Evolutionary conservation across 2,113 vertebrate species (phyloP), one percentile per base, ranked within the genome.

Genomic region (Athene cunicularia): DNA sequence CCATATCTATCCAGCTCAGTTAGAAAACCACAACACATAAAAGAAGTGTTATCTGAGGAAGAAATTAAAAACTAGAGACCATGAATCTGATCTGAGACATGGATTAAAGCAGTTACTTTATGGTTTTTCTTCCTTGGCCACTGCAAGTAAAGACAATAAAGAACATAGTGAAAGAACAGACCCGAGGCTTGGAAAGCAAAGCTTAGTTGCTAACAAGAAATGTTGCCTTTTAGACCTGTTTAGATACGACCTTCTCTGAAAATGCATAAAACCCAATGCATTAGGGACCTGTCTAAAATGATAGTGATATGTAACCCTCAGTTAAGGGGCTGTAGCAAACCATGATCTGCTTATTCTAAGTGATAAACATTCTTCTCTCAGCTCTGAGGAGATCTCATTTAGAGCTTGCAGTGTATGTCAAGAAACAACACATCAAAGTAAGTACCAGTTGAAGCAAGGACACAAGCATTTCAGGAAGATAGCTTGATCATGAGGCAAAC

Each of bases 81-180:
- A 33, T 41, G 32, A 71, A 66, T 84, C 64, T 89, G 37, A 91
- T 62, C 76, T 89, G 64, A 95, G 72, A 58, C 27, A n/a, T 53
- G 58, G 49, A 90, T 88, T 90, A 90, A 92, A 92, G 43, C 30
- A 66, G 20, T 63, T 87, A 75, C 55, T 91, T 89, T 74, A 37
- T 55, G 14, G 1, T 56, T 86, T 86, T 93, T 72, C 35, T 83
- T 96, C 80, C 74, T 88, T n/a, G 59, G 81, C 77, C 56, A 52
- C 58, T 58, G 77, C 71, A 95, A 85, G 35, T 75, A 85, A 86
- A 92, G 80, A 70, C 45, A 88, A 83, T 90, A 93, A 90, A 95
- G 52, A 82, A 73, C 30, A 62, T 17, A 75, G 71, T 64, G 62
- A 92, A 91, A 90, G 70, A 83, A 66, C 24, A 93, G 63, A 77